These are phyloP conservation scores for Subanguina moxae DNA, from an alignment of 1,140 invertebrate species.

Conservation along the genomic window DNA sequence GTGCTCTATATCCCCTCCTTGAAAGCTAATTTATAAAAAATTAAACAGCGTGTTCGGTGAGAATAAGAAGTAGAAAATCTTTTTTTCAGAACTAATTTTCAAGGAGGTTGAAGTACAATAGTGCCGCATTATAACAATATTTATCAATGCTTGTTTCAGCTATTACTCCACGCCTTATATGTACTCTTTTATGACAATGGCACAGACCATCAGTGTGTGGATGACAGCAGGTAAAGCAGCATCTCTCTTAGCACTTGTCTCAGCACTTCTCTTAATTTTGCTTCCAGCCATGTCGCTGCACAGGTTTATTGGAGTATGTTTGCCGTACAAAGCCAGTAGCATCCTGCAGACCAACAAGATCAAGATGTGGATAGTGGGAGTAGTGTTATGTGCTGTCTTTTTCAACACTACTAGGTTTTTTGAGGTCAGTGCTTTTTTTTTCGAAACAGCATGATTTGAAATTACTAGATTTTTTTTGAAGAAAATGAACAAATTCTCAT, in stretches of 20 bases:
- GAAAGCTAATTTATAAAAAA: too few relatives aligned
- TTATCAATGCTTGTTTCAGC: slow-evolving; percentile 35
- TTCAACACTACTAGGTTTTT: slow-evolving; percentile 48
- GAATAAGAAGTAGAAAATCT: too few relatives aligned
- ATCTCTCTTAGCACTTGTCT: not conserved
- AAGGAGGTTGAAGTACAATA: too few relatives aligned
- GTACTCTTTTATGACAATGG: slow-evolving; percentile 50
- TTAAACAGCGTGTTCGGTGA: too few relatives aligned
- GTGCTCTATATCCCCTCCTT: too few relatives aligned
- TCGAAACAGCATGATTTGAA: not conserved
- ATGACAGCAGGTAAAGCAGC: slow-evolving; percentile 45
- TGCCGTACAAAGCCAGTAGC: slow-evolving; percentile 38
- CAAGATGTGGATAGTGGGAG: slow-evolving; percentile 23
- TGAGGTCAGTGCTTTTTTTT: slow-evolving; percentile 33
- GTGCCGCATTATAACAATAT: too few relatives aligned
- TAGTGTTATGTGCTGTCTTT: slow-evolving; percentile 35
- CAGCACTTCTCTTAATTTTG: not conserved
- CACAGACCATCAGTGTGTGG: slow-evolving; percentile 52
- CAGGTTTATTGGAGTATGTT: slow-evolving; percentile 49
- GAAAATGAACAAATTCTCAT: too few relatives aligned
- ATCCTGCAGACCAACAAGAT: slow-evolving; percentile 36
- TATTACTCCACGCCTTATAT: slow-evolving; percentile 32
- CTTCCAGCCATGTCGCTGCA: slow-evolving; percentile 30
- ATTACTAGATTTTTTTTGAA: too few relatives aligned
- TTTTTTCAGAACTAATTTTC: too few relatives aligned